phyloP scores from a whole-genome alignment of 2,888 invertebrate species.

The Campoplex capitator region DNA sequence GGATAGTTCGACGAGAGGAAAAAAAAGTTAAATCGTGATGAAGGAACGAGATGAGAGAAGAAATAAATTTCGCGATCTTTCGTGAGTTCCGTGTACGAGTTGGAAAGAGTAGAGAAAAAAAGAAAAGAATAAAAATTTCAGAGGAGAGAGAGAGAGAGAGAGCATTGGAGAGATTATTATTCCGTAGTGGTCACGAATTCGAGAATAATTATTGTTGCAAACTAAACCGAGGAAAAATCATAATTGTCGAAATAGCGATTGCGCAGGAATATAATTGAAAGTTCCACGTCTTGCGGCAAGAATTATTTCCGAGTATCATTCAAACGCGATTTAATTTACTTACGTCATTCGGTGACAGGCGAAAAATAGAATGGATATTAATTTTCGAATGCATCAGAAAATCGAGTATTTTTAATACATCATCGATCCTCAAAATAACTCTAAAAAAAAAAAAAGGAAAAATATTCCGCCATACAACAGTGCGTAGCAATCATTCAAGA shows the following conservation, averaged over 20 bases:
- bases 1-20: not conserved
- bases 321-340: not conserved
- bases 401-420: not conserved
- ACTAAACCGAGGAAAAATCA: not conserved
- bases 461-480: no score
- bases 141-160: not conserved
- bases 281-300: not conserved
- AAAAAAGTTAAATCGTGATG: not conserved
- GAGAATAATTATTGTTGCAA: conserved; percentile 2
- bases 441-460: not conserved
- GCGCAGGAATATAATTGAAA: not conserved
- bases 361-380: not conserved
- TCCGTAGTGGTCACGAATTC: not conserved
- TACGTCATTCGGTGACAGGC: not conserved
- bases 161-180: not conserved
- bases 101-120: not conserved
- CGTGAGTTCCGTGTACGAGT: not conserved
- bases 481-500: not conserved
- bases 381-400: not conserved
- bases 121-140: not conserved
- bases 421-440: not conserved
- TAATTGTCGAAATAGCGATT: not conserved
- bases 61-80: not conserved
- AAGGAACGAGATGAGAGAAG: not conserved
- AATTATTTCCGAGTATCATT: not conserved